Conservation (phyloP, 1,140 invertebrate genomes). For the Diabrotica virgifera region DNA sequence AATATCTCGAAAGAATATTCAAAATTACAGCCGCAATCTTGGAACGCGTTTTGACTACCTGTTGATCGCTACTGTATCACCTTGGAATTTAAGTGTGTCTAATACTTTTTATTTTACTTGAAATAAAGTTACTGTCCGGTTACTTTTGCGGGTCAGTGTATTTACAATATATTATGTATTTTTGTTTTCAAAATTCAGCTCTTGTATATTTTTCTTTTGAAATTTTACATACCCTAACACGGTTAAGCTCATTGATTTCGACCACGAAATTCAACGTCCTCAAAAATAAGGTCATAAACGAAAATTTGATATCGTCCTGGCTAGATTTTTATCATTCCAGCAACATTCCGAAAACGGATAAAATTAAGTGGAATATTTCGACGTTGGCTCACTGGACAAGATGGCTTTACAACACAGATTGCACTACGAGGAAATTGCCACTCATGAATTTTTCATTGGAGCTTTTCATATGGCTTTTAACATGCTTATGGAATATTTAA, state of each 20-base stretch:
- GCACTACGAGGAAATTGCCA: constrained; percentile 15
- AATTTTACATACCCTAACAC: too few species aligned
- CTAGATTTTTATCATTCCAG: constrained; percentile 6
- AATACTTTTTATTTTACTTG: too few species aligned
- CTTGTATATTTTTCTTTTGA: too few species aligned
- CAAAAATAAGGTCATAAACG: constrained; percentile 2
- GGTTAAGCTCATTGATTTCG: background rate
- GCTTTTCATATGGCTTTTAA: constrained; percentile 20
- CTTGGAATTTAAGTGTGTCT: too few species aligned
- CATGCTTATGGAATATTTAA: constrained; percentile 20
- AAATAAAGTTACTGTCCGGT: too few species aligned
- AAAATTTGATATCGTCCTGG: background rate
- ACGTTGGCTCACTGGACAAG: constrained; percentile 9
- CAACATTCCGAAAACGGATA: constrained; percentile 7
- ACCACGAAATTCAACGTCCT: background rate
- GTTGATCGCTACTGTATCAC: too few species aligned
- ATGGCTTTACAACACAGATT: background rate
- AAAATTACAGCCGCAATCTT: too few species aligned
- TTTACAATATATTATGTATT: too few species aligned
- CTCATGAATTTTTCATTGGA: constrained; percentile 21
- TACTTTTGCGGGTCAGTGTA: too few species aligned
- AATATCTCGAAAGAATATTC: too few species aligned
- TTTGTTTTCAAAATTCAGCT: too few species aligned
- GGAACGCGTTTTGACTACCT: too few species aligned
- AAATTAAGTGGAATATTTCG: constrained; percentile 17